phyloP scores from a whole-genome alignment of 1,140 invertebrate species.

The Charaxes varanes region DNA sequence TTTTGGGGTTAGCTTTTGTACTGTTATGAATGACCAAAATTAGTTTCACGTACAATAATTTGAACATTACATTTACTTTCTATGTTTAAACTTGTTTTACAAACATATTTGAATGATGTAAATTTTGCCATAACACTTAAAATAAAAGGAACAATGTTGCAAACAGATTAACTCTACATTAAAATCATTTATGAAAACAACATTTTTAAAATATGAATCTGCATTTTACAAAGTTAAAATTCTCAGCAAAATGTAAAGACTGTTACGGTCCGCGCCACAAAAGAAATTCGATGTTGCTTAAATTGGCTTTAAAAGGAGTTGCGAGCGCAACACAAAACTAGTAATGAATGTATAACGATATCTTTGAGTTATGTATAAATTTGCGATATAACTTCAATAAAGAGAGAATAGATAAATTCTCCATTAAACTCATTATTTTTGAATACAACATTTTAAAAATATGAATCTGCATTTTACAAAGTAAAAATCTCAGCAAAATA shows the following conservation, averaged over 20 bases:
- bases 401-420: neutral
- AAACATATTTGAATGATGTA: too few relatives aligned
- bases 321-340: slow-evolving; percentile 2
- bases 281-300: slow-evolving; percentile 2
- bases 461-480: neutral
- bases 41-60: too few relatives aligned
- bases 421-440: neutral
- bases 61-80: too few relatives aligned
- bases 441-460: neutral
- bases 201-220: neutral
- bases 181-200: neutral
- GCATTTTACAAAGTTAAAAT: neutral
- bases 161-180: too few relatives aligned
- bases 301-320: slow-evolving; percentile 1
- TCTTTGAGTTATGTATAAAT: too few relatives aligned
- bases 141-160: too few relatives aligned
- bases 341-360: too few relatives aligned
- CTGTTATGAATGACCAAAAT: too few relatives aligned
- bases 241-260: neutral
- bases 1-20: too few relatives aligned
- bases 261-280: neutral
- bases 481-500: neutral
- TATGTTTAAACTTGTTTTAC: too few relatives aligned
- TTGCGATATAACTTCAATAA: too few relatives aligned
- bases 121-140: too few relatives aligned